Conservation (phyloP, 2,888 invertebrate species). For the Tetragonula carbonaria region DNA sequence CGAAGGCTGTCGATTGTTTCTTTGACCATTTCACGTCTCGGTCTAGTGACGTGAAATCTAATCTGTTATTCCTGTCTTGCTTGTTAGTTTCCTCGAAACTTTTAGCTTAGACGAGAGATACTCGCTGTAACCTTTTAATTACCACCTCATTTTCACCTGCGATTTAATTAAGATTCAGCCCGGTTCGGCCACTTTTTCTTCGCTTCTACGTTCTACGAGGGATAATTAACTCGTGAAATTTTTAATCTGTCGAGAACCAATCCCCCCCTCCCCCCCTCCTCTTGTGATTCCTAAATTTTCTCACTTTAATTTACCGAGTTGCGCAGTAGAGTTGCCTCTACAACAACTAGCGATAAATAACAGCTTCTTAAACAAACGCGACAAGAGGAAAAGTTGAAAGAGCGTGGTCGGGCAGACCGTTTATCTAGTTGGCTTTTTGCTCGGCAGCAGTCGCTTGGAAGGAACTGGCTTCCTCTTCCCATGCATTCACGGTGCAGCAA, state of each 20-base stretch:
- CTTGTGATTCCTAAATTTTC: no score
- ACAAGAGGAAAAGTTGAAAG: background rate
- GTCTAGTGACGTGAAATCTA: background rate
- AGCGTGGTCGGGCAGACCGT: background rate
- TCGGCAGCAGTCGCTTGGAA: conserved; percentile 17
- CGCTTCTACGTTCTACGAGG: background rate
- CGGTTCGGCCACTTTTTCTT: background rate
- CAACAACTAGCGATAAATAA: no score
- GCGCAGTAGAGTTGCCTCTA: no score
- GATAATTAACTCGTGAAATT: background rate
- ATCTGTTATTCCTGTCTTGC: background rate
- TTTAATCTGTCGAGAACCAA: background rate
- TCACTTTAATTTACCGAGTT: no score
- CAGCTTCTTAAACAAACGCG: background rate
- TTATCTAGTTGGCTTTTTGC: conserved; percentile 42
- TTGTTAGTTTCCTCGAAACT: background rate
- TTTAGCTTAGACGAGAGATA: background rate
- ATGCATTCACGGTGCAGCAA: conserved; percentile 52
- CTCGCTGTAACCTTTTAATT: background rate
- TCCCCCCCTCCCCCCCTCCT: no score
- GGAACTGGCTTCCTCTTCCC: conserved; percentile 51
- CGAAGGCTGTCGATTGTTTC: background rate
- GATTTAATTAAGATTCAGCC: background rate
- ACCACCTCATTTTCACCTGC: background rate
- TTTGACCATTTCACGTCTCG: background rate